Evolutionary conservation across 2,797 vertebrate species (phyloP).

Genomic region (Chelon labrosus): DNA sequence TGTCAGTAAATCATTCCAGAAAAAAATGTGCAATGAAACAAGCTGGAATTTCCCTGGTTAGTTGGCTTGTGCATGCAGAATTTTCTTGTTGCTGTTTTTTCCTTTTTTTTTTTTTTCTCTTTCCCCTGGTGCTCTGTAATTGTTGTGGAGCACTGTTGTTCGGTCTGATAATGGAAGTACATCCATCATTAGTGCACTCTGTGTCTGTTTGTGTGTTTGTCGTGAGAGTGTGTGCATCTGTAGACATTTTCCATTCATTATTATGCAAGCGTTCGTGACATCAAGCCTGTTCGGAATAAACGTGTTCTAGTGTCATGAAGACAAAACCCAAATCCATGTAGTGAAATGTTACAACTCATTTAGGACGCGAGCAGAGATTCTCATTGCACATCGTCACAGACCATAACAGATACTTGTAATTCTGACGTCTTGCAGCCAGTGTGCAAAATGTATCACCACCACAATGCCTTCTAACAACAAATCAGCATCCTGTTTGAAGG

Average conservation of each 20-base stretch:
- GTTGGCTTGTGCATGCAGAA: conserved; percentile 30
- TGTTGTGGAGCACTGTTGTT: conserved; percentile 55
- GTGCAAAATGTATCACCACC: background rate
- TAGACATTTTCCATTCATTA: conserved; percentile 46
- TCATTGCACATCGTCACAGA: conserved; percentile 25
- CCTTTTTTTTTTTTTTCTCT: background rate
- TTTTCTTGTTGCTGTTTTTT: conserved; percentile 37
- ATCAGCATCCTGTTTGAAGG: conserved; percentile 28
- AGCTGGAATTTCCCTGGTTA: conserved; percentile 48
- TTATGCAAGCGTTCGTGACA: conserved; percentile 41
- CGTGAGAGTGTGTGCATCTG: conserved; percentile 31
- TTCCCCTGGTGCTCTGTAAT: conserved; percentile 42
- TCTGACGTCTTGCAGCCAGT: conserved; percentile 19
- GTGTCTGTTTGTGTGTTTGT: conserved; percentile 30
- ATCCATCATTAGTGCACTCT: conserved; percentile 48
- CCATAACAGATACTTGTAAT: conserved; percentile 13
- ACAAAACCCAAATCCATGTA: conserved; percentile 37
- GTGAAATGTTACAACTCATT: conserved; percentile 48
- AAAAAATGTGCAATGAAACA: conserved; percentile 46
- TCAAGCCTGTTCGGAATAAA: conserved; percentile 37
- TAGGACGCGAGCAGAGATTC: conserved; percentile 25
- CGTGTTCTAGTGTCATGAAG: conserved; percentile 17
- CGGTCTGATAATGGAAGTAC: conserved; percentile 52
- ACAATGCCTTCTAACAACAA: conserved; percentile 8
- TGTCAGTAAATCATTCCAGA: conserved; percentile 47